Evolutionary conservation across 2,888 invertebrate genomes (phyloP), one percentile per base, ranked within the genome.

Genomic region (Zootermopsis nevadensis): DNA sequence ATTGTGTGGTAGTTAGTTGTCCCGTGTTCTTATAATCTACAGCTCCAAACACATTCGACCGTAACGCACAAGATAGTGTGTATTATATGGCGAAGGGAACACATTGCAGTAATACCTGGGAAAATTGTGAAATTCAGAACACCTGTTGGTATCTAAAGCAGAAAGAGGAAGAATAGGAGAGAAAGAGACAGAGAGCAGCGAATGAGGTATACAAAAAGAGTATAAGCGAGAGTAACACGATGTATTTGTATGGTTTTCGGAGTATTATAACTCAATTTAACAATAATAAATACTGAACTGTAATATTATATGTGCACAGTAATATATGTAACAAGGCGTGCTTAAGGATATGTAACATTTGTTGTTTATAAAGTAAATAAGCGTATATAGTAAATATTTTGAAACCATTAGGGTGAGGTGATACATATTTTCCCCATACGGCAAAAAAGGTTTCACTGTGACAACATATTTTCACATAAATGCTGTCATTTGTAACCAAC

Each of bases 111-210:
- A 69, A 69, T 69, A 33, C 69, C 33, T 69, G 69, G 33, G 69
- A 69, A 60, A 69, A 69, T 69, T 31, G 19, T 22, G 69, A 33
- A 69, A 69, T 69, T 69, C 69, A 33, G 69, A 30, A 69, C 69
- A 69, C 69, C 69, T 69, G 69, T 69, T 69, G 69, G 69, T 60
- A 60, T 60, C 60, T 27, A 42, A 30, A 1, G 77, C 48, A n/a
- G 55, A 53, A 48, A 31, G 53, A 27, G 82, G 6, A 77, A 48
- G 76, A 30, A 48, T 12, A 30, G 24, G 72, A 33, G 81, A 74
- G 74, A 42, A 38, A 81, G 48, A 27, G 67, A 81, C 19, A 66
- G 83, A 48, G 74, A 66, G 55, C 22, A 76, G 15, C 22, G 76
- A 31, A 10, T 38, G 31, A 35, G 76, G 38, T 27, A 76, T 22